A percentile compares a stretch with the other conserved stretches of the same genome.
Conservation (phyloP, 2,113 vertebrate genomes). For the Phalacrocorax pelagicus region DNA sequence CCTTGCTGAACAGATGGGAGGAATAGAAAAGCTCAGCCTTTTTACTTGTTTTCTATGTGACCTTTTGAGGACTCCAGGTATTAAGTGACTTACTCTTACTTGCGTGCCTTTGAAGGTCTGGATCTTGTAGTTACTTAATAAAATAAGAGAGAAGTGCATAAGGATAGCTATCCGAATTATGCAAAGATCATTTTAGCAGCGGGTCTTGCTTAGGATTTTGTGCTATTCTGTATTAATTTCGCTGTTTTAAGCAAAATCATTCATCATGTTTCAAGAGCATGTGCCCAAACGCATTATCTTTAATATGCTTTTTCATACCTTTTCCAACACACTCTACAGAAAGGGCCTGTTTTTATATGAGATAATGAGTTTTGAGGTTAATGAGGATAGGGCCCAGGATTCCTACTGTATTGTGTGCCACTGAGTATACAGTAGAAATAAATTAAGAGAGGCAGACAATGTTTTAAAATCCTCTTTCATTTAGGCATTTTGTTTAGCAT, state of each 20-base stretch:
- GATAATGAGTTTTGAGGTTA: conserved; percentile 37
- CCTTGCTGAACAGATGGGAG: not conserved
- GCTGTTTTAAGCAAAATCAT: not conserved
- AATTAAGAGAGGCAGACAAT: conserved; percentile 24
- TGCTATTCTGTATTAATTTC: not conserved
- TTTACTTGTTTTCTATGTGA: not conserved
- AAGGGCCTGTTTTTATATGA: not conserved
- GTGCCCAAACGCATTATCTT: not conserved
- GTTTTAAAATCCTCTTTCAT: conserved; percentile 55
- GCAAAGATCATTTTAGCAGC: not conserved
- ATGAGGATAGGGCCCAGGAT: conserved; percentile 17
- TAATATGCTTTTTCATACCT: not conserved
- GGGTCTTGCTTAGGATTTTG: not conserved
- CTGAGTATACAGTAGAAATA: conserved; percentile 34
- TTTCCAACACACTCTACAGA: not conserved
- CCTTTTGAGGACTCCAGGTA: not conserved
- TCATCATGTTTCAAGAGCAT: not conserved
- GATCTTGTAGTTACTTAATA: not conserved
- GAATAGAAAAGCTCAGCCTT: not conserved
- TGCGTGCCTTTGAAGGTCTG: not conserved
- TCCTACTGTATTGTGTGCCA: not conserved
- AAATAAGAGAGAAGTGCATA: not conserved
- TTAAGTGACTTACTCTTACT: not conserved
- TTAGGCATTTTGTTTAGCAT: conserved; percentile 57
- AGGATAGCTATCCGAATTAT: not conserved